Evolutionary conservation across 2,888 invertebrate genomes (phyloP), one percentile per base, ranked within the genome.

Genomic region (Dioctria rufipes): DNA sequence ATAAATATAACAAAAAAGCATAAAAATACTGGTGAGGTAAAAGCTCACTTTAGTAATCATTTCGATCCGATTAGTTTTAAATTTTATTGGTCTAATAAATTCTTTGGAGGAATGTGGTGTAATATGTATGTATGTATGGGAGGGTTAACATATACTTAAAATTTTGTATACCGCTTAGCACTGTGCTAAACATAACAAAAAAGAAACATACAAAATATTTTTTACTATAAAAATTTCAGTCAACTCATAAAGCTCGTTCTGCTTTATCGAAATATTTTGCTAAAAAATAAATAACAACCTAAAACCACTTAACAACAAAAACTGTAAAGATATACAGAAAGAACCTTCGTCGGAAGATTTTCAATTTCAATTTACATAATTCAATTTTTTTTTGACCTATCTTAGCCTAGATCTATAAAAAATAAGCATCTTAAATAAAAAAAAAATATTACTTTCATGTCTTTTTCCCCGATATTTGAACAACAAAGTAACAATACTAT

Each of bases 401-500:
- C 25, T 60, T 60, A 42, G 42, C 13, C 8, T 6, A 49, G 49
- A 9, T 5, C 39, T n/a, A 6, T 58, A 75, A 13, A 40, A 54
- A 73, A 54, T 73, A 60, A 42, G 37, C 43, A 60, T 60, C 43
- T 60, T 42, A 58, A 75, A 43, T 75, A 75, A 75, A 75, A 25
- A 25, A n/a, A 25, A 25, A 75, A 60, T 75, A 6, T 75, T 60
- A 13, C 42, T 75, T 60, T 75, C 58, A 75, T 75, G 25, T n/a
- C 43, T 39, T 63, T 39, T 25, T 75, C 42, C 73, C 73, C 73
- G 25, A 60, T 60, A 25, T 75, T 60, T 75, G 73, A 75, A 60
- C 60, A 75, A 75, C 73, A 75, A 75, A 75, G 60, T 75, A 75
- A 75, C 73, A 73, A 73, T n/a, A 77, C 49, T 77, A 77, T 63